Percentiles rank a stretch among this genome's conserved stretches.
phyloP scores from a whole-genome alignment of 2,888 invertebrate genomes.

The Parelbella ahira region DNA sequence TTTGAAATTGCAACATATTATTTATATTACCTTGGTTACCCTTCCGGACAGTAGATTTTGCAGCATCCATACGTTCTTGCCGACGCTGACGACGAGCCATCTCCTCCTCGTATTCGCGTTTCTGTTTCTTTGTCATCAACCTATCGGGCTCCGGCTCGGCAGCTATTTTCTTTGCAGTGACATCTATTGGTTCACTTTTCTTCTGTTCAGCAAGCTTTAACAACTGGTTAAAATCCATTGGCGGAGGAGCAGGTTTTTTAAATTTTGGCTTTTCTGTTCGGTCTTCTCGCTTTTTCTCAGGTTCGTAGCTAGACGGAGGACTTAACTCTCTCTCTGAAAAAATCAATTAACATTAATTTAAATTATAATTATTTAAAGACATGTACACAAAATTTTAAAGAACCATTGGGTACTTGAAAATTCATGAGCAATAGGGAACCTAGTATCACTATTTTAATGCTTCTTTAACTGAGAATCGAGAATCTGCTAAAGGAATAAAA shows the following conservation, averaged over 20 bases:
- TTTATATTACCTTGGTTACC: too few species aligned
- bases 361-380: too few species aligned
- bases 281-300: slow-evolving; percentile 62
- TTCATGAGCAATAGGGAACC: too few species aligned
- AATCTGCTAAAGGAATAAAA: too few species aligned
- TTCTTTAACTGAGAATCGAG: too few species aligned
- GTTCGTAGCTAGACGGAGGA: slow-evolving; percentile 59
- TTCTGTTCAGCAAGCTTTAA: slow-evolving; percentile 91
- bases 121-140: slow-evolving; percentile 90
- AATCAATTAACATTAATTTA: too few species aligned
- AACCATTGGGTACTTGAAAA: too few species aligned
- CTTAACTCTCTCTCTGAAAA: slow-evolving; percentile 49
- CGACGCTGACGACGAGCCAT: slow-evolving; percentile 81
- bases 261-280: slow-evolving; percentile 79
- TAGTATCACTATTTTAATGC: too few species aligned
- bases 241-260: slow-evolving; percentile 84
- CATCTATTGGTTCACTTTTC: slow-evolving; percentile 87
- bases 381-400: too few species aligned
- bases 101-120: slow-evolving; percentile 86
- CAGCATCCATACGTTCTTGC: slow-evolving; percentile 61
- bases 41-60: slow-evolving; percentile 47
- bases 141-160: slow-evolving; percentile 83
- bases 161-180: slow-evolving; percentile 44
- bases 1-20: too few species aligned
- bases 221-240: slow-evolving; percentile 88